These are phyloP conservation scores for Gambusia holbrooki DNA, from an alignment of 2,113 vertebrate genomes.

Conservation along the genomic window DNA sequence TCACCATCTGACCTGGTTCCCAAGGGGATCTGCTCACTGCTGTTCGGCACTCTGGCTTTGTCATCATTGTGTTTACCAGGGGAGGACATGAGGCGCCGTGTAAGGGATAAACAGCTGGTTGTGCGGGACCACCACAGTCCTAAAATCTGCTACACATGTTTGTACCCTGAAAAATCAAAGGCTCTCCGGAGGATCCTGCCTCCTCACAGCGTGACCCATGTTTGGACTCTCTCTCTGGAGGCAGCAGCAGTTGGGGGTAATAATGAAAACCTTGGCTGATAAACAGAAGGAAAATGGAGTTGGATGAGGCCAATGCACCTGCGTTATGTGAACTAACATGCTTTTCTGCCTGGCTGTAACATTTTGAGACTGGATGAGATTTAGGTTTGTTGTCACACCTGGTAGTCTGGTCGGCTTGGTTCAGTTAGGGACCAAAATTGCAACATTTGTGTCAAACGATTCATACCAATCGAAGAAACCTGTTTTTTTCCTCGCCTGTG, in stretches of 20 bases:
- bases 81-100: slow-evolving; percentile 5
- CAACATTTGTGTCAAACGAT: background rate
- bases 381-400: no score
- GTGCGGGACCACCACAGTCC: slow-evolving; percentile 33
- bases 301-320: background rate
- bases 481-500: no score
- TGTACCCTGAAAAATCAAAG: slow-evolving; percentile 40
- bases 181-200: slow-evolving; percentile 36
- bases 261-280: slow-evolving; percentile 30
- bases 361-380: background rate
- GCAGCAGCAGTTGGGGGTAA: slow-evolving; percentile 9
- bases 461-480: no score
- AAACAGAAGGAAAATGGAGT: slow-evolving; percentile 31
- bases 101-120: slow-evolving; percentile 43
- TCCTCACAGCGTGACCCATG: background rate
- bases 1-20: slow-evolving; percentile 18
- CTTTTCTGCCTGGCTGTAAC: background rate
- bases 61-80: slow-evolving; percentile 16
- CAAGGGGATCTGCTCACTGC: slow-evolving; percentile 1
- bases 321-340: slow-evolving; percentile 4
- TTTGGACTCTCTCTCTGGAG: slow-evolving; percentile 27
- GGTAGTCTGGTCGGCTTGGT: no score
- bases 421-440: no score
- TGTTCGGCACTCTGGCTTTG: slow-evolving; percentile 3
- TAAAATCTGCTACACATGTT: slow-evolving; percentile 56